Percentiles rank a stretch among this genome's conserved stretches.
These are phyloP conservation scores for Eristalis intricaria DNA, from an alignment of 2,888 invertebrate species.

Conservation along the genomic window DNA sequence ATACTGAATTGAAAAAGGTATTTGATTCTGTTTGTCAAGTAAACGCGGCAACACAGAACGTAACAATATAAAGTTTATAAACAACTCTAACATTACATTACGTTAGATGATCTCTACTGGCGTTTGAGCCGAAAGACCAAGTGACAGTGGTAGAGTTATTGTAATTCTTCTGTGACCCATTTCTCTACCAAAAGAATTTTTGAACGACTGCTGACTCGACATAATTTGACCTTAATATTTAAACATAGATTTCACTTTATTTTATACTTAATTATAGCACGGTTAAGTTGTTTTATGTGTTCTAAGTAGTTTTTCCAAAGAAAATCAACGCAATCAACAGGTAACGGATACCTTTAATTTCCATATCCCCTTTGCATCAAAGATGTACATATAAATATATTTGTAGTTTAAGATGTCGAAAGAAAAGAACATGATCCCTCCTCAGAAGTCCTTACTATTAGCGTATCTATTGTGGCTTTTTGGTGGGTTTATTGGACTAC, in stretches of 20 bases:
- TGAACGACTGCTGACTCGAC: conserved; percentile 54
- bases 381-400: background rate
- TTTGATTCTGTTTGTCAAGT: too few species aligned
- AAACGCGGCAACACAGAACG: background rate
- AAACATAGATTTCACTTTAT: conserved; percentile 26
- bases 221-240: conserved; percentile 51
- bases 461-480: conserved; percentile 94
- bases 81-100: background rate
- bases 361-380: background rate
- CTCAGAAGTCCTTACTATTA: conserved; percentile 84
- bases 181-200: conserved; percentile 36
- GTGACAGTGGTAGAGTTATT: background rate
- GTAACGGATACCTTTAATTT: background rate
- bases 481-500: conserved; percentile 93
- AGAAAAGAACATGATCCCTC: conserved; percentile 73
- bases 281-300: background rate
- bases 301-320: background rate
- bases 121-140: background rate
- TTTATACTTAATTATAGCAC: background rate
- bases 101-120: conserved; percentile 47
- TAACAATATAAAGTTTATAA: background rate
- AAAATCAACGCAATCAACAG: background rate
- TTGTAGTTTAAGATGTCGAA: conserved; percentile 42
- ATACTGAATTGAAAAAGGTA: too few species aligned
- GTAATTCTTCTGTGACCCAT: conserved; percentile 38